Base-by-base conservation (phyloP, 2,113 vertebrate genomes). In the Pao palembangensis region DNA sequence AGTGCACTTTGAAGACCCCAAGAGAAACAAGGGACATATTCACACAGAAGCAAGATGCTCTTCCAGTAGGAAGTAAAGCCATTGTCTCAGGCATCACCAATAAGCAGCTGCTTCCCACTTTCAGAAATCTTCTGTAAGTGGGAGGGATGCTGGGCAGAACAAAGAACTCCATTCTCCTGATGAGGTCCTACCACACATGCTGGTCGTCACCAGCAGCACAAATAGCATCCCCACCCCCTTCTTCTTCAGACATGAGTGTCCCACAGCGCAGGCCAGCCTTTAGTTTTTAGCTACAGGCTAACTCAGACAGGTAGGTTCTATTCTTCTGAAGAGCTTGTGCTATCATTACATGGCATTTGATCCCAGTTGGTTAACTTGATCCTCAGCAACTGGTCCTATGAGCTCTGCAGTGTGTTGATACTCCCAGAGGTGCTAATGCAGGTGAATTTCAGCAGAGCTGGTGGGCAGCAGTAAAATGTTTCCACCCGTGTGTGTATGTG, bases 391-490 rank as follows among this genome's bases (percentile, higher is more conserved):
- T 18, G 50, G 48, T 51, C 64, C 43, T 53, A 19, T 21, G 48
- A 31, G 46, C 25, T 58, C 62, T 5, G 11, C 34, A 3, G 17
- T 25, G 28, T 49, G 3, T 21, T 21, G 28, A 20, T 61, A 19
- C 57, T 59, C 42, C 50, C 55, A 28, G 59, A 81, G 82, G 85
- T 82, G 86, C 72, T 87, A 87, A 83, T 88, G 78, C 79, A 79
- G 78, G 75, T 85, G 72, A 83, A 85, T 85, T 81, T 88, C 72
- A 72, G 47, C 41, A 64, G 58, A 75, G 69, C 71, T 20, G 48
- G 52, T 50, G 13, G 64, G 64, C 67, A 47, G 59, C 46, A 43
- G 55, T 55, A 47, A 64, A 77, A 51, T 41, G 43, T 42, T 80
- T 14, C 56, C 50, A 65, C 59, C 21, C 34, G n/a, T 38, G 18